Conservation (phyloP, 2,113 vertebrate genomes). For the Murina feae region DNA sequence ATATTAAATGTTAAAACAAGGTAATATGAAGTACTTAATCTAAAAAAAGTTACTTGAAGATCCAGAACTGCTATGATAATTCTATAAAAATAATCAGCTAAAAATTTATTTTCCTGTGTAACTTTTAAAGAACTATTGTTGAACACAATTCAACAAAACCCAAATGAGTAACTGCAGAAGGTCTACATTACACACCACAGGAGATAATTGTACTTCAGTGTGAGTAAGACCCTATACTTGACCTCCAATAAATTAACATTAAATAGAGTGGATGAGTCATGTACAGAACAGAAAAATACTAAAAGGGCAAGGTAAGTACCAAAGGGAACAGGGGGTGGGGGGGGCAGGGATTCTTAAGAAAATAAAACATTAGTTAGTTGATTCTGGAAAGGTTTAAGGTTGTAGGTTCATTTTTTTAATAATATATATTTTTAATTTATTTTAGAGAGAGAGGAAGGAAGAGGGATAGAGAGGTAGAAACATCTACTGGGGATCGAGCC, state of each 20-base stretch:
- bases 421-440: too few relatives aligned
- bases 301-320: constrained; percentile 30
- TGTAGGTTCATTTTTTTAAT: neutral
- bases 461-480: too few relatives aligned
- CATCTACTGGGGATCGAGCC: too few relatives aligned
- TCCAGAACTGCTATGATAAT: neutral
- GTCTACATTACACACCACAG: neutral
- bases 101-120: neutral
- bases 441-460: too few relatives aligned
- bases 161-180: constrained; percentile 2
- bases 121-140: neutral
- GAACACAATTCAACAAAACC: neutral
- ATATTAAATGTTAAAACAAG: neutral
- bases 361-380: neutral
- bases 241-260: constrained; percentile 55
- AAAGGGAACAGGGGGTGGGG: neutral
- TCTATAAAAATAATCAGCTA: neutral
- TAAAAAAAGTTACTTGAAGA: neutral
- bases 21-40: neutral
- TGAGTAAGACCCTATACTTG: constrained; percentile 46
- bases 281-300: neutral
- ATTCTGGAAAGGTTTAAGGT: neutral
- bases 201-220: neutral
- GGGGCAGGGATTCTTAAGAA: neutral
- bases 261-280: constrained; percentile 48